A percentile compares a stretch with the other conserved stretches of the same genome.
phyloP scores from a whole-genome alignment of 2,888 invertebrate genomes.

The Pterostichus madidus region DNA sequence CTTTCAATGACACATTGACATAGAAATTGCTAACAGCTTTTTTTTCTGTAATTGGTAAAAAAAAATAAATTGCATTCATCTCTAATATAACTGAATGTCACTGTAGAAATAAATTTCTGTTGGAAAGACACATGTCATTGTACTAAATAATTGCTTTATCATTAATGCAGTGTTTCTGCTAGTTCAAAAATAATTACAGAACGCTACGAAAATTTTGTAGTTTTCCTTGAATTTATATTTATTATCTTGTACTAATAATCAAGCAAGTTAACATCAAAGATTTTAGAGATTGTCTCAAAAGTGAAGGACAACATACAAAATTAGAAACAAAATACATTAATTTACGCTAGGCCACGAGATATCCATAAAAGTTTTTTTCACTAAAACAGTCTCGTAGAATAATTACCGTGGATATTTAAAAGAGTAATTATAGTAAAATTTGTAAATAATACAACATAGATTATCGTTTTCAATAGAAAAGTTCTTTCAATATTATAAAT shows the following conservation, averaged over 20 bases:
- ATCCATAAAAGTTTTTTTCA: no score
- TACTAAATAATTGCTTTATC: not conserved
- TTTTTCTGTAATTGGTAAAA: constrained; percentile 23
- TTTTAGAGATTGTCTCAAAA: no score
- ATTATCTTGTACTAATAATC: constrained; percentile 3
- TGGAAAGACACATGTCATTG: not conserved
- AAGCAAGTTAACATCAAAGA: not conserved
- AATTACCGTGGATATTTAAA: no score
- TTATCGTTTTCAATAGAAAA: no score
- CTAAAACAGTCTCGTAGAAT: no score
- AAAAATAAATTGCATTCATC: constrained; percentile 27
- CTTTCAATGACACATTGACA: constrained; percentile 53
- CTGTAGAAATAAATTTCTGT: constrained; percentile 8
- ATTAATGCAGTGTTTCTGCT: not conserved
- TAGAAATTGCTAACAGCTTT: constrained; percentile 18
- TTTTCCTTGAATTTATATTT: constrained; percentile 18
- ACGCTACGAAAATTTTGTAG: not conserved
- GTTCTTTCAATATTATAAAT: no score
- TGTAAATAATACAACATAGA: no score
- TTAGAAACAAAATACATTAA: no score
- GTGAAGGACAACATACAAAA: no score
- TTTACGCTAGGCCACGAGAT: no score
- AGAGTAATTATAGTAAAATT: no score
- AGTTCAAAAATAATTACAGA: not conserved
- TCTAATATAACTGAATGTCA: constrained; percentile 18